phyloP scores from a whole-genome alignment of 2,888 invertebrate genomes.

The Nephrocerus scutellatus region DNA sequence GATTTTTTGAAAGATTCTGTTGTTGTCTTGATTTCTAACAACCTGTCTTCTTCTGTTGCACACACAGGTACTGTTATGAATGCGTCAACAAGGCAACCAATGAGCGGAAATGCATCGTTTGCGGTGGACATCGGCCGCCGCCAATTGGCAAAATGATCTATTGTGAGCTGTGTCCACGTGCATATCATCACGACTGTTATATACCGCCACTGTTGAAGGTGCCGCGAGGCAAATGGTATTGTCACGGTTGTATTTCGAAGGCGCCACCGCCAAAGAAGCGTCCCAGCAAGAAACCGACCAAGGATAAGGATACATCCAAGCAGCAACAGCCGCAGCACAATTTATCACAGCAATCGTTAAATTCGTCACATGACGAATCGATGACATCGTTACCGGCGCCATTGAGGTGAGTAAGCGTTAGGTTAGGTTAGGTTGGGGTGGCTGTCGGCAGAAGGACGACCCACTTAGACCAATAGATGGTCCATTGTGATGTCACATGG shows the following conservation, averaged over 20 bases:
- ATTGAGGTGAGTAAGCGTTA: slow-evolving; percentile 35
- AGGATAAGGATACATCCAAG: slow-evolving; percentile 36
- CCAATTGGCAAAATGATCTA: slow-evolving; percentile 62
- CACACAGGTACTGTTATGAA: slow-evolving; percentile 82
- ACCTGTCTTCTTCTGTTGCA: slow-evolving; percentile 1
- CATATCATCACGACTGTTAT: slow-evolving; percentile 90
- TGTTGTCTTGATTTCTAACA: background rate
- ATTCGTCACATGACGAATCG: slow-evolving; percentile 46
- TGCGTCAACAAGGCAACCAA: slow-evolving; percentile 91
- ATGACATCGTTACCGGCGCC: slow-evolving; percentile 43
- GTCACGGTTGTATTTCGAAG: slow-evolving; percentile 77
- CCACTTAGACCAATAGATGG: too few species aligned
- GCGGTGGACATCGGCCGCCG: slow-evolving; percentile 64
- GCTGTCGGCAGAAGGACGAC: too few species aligned
- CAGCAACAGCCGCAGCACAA: slow-evolving; percentile 37
- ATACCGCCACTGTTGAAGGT: slow-evolving; percentile 78
- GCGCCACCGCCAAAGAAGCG: slow-evolving; percentile 69
- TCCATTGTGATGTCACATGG: too few species aligned
- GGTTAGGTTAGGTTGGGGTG: too few species aligned
- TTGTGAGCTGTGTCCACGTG: slow-evolving; percentile 85
- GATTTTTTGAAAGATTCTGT: too few species aligned
- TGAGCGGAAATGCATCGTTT: slow-evolving; percentile 88
- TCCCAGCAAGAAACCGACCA: slow-evolving; percentile 53
- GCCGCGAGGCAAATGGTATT: slow-evolving; percentile 84
- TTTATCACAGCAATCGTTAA: slow-evolving; percentile 39